Conservation (phyloP, 2,888 invertebrate genomes). For the Mechanitis messenoides region DNA sequence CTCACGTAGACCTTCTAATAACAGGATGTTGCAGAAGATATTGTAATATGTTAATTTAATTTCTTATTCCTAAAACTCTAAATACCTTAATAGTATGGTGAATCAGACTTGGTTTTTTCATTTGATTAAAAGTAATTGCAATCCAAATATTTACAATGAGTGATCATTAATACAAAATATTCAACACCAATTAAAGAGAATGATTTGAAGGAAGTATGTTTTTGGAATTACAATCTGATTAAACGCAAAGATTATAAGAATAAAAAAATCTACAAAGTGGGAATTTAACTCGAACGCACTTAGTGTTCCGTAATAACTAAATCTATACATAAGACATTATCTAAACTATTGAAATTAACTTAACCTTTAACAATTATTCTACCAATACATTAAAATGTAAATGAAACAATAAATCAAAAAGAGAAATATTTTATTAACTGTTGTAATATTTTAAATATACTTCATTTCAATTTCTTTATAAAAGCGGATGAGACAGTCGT, state of each 20-base stretch:
- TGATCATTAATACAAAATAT: background rate
- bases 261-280: constrained; percentile 1
- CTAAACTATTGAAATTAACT: too few species aligned
- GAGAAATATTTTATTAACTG: background rate
- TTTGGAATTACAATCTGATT: background rate
- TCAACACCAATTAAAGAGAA: constrained; percentile 1
- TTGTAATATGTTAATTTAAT: constrained; percentile 14
- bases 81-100: background rate
- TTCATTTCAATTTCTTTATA: constrained; percentile 30
- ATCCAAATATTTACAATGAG: background rate
- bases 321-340: background rate
- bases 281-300: background rate
- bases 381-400: background rate
- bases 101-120: background rate
- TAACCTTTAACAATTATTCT: background rate
- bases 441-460: constrained; percentile 6
- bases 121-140: background rate
- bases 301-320: background rate
- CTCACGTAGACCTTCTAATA: constrained; percentile 25
- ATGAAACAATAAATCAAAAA: too few species aligned
- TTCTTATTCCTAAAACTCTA: background rate
- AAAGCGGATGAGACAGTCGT: constrained; percentile 24
- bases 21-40: constrained; percentile 22
- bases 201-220: constrained; percentile 1
- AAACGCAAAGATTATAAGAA: background rate